phyloP scores from a whole-genome alignment of 1,140 invertebrate species.

The Acromyrmex charruanus region DNA sequence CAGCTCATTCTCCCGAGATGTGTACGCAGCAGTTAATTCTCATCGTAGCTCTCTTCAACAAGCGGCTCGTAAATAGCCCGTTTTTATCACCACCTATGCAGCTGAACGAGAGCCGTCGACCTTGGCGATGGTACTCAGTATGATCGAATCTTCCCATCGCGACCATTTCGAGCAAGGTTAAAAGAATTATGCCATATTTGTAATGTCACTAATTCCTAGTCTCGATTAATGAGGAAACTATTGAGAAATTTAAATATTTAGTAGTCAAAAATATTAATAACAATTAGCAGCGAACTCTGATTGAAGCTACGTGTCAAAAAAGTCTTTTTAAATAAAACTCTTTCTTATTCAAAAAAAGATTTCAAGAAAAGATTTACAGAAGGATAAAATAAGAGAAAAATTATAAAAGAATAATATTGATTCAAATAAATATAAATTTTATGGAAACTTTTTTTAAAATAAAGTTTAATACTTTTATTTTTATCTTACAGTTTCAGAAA shows the following conservation, averaged over 20 bases:
- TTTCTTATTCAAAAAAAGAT: neutral
- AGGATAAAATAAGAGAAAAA: neutral
- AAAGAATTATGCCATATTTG: neutral
- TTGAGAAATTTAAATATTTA: constrained; percentile 8
- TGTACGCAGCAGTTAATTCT: constrained; percentile 62
- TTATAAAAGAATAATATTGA: neutral
- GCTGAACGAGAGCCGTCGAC: constrained; percentile 63
- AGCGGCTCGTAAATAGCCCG: constrained; percentile 66
- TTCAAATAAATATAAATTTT: constrained; percentile 19
- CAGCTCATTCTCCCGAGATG: constrained; percentile 9
- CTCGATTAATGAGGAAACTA: neutral
- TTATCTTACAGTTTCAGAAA: neutral
- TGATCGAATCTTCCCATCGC: constrained; percentile 16
- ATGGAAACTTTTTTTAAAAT: neutral
- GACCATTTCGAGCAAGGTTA: neutral
- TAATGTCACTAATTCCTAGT: neutral
- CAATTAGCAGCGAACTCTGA: neutral
- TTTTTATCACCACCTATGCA: constrained; percentile 70
- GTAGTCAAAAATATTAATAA: neutral
- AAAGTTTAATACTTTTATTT: constrained; percentile 9
- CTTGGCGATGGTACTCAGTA: constrained; percentile 63
- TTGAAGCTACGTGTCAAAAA: neutral
- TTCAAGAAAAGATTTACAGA: neutral
- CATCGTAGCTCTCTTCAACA: constrained; percentile 39
- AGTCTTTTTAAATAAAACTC: neutral